Percentiles rank a stretch among this genome's conserved stretches.
Conservation (phyloP, 2,888 invertebrate genomes). For the Apotomis capreana region DNA sequence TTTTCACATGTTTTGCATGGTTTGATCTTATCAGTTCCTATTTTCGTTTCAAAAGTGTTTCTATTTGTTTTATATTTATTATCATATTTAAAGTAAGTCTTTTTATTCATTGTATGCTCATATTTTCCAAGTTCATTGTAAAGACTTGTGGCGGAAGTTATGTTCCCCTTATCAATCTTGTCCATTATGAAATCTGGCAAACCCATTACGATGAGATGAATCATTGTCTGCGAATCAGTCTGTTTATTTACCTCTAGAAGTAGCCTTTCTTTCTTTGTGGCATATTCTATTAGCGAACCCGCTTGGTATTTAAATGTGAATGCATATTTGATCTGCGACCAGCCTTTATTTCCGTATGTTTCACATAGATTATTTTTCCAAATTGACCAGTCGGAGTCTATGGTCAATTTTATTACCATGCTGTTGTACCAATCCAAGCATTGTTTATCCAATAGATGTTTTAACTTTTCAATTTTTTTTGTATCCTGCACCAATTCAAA, state of each 20-base stretch:
- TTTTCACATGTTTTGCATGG: too few relatives aligned
- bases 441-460: constrained; percentile 1
- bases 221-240: constrained; percentile 39
- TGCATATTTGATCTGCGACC: constrained; percentile 38
- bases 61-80: too few relatives aligned
- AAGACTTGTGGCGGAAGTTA: constrained; percentile 36
- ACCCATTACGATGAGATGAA: constrained; percentile 39
- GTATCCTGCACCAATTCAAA: constrained; percentile 35
- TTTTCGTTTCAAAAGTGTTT: too few relatives aligned
- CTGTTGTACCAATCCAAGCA: constrained; percentile 39
- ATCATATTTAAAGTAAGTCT: constrained; percentile 14
- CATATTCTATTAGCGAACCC: constrained; percentile 39
- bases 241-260: constrained; percentile 24
- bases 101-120: constrained; percentile 40
- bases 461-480: background rate
- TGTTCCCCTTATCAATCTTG: constrained; percentile 37
- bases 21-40: too few relatives aligned
- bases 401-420: constrained; percentile 39
- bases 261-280: constrained; percentile 35
- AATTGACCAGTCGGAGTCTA: background rate
- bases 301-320: constrained; percentile 39
- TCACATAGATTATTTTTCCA: constrained; percentile 39
- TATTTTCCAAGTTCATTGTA: constrained; percentile 44
- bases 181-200: constrained; percentile 21
- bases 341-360: constrained; percentile 27